Base-by-base conservation (phyloP, 2,113 vertebrate genomes). In the Cygnus buccinator region DNA sequence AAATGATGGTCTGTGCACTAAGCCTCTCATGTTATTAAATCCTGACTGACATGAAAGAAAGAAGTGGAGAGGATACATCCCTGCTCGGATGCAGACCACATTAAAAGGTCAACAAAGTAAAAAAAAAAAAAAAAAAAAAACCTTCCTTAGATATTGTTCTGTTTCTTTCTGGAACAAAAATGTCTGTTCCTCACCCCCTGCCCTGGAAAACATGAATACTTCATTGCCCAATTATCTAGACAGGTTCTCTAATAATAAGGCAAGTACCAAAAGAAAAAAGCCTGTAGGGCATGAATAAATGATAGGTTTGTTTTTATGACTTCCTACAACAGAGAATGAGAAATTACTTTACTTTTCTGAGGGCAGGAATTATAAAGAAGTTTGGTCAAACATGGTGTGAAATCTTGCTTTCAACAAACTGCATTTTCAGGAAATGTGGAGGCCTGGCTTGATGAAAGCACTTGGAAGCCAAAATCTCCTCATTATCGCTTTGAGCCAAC, bases 331-430 rank as follows among this genome's bases (percentile, higher is more conserved):
- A 29, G 62, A 35, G 93, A 90, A 88, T 57, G 9, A 90, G 72
- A 90, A 81, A 80, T 43, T 0, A 55, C 26, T 87, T 90, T 29
- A 31, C 12, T 68, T 87, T 95, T 66, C 84, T 86, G 73, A 77
- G 41, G 77, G 41, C 2, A 2, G 72, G n/a, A 86, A 74, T 90
- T 63, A 35, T 29, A 52, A 82, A 77, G 76, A 93, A 61, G 33
- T 80, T 90, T 90, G n/a, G 50, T 94, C 75, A 80, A 87, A 92
- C 21, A 15, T 1, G 3, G 57, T 83, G 70, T 75, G 65, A 90
- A 95, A 90, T 84, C 70, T 72, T 93, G 52, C 29, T 96, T 94
- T 92, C 90, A 93, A 85, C 79, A 90, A 83, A 88, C 39, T 1
- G 1, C 11, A 8, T 90, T 84, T 95, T 88, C 68, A 92, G 72